Evolutionary conservation across 2,888 invertebrate species (phyloP).

Genomic region (Pseudococcus viburni): DNA sequence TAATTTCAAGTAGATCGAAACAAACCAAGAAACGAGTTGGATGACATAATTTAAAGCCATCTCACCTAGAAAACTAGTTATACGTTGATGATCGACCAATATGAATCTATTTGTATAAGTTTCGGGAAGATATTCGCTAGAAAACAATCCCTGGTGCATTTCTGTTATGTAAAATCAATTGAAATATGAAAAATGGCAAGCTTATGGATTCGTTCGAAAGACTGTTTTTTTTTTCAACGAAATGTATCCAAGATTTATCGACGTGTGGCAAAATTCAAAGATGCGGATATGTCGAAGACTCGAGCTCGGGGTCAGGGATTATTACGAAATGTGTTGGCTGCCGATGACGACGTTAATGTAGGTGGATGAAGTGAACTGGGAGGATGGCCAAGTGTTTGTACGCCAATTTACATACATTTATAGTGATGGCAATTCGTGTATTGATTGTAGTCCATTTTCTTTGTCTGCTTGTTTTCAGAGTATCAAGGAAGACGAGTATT

Average conservation of each 20-base stretch:
- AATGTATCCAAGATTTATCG: neutral
- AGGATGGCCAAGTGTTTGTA: neutral
- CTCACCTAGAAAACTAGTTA: neutral
- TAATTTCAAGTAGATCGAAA: conserved; percentile 1
- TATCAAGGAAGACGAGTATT: neutral
- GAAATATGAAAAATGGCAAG: neutral
- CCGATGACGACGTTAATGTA: neutral
- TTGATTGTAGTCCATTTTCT: neutral
- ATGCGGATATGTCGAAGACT: conserved; percentile 6
- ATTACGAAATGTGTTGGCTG: conserved; percentile 26
- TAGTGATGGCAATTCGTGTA: neutral
- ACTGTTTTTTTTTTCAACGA: neutral
- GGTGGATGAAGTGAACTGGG: neutral
- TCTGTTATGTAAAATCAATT: neutral
- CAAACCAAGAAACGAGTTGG: neutral
- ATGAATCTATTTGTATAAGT: neutral
- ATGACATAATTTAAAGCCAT: neutral
- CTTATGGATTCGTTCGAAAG: neutral
- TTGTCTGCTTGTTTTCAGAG: neutral
- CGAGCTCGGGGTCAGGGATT: neutral
- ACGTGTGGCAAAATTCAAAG: neutral
- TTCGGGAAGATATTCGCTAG: neutral
- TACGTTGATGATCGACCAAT: neutral
- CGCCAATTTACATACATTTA: conserved; percentile 11
- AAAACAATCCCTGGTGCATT: neutral